Evolutionary conservation across 2,113 vertebrate species (phyloP), one percentile per base, ranked within the genome.

Genomic region (sheep (Ovis aries)): DNA sequence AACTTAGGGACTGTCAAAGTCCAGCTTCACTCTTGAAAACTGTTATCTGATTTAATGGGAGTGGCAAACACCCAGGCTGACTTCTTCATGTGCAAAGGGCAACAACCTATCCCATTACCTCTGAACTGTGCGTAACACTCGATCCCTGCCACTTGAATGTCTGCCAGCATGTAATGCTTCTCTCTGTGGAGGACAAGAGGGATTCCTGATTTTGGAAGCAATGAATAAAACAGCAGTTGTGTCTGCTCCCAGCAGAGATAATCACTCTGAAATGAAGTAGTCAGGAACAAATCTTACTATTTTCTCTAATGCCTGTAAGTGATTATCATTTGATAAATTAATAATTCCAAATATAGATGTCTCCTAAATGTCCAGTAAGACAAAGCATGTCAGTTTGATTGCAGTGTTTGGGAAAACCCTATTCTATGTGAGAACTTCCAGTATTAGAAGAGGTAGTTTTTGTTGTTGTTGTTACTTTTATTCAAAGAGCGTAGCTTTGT

Each of bases 291-390:
- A 43, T 14, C 40, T 97, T 91, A 10, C 23, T 94, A 13, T 94
- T 89, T 84, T 97, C 9, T 84, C 31, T 86, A 87, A 27, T 64
- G 40, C 29, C 88, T 77, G 4, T 80, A 33, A 92, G n/a, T 52
- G 85, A 82, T 67, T 62, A 52, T 64, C 1, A 57, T 85, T 88
- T 74, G 71, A 67, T 64, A 43, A 80, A 13, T 93, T 23, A n/a
- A 53, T 94, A 83, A 53, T 94, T 96, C 8, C 8, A 95, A 95
- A 92, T 67, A 82, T 33, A 81, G 84, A 55, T 96, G 23, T 84
- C 23, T 29, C 23, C 19, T n/a, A 92, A 52, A 6, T 92, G 3
- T 48, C 60, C 6, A 48, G 0, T 55, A 88, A 88, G 45, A 81
- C 14, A 86, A 77, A 81, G 45, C 31, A 27, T 3, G n/a, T 6